phyloP scores from a whole-genome alignment of 2,888 invertebrate species.

The Acrobasis repandana region DNA sequence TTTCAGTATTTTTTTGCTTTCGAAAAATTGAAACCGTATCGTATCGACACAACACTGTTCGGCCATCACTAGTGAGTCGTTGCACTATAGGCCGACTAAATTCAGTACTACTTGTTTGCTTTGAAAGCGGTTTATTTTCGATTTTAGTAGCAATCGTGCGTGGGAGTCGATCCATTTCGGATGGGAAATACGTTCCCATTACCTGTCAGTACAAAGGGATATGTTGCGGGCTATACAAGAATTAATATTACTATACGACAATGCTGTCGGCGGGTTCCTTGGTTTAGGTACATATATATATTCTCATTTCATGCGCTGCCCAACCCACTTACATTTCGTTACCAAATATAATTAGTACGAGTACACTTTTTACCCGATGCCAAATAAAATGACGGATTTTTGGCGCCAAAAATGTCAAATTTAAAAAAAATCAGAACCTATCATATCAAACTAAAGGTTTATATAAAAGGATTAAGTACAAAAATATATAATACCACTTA shows the following conservation, averaged over 20 bases:
- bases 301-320: background rate
- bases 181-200: constrained; percentile 27
- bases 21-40: constrained; percentile 14
- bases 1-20: background rate
- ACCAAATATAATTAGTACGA: too few relatives aligned
- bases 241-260: background rate
- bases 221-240: background rate
- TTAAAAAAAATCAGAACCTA: too few relatives aligned
- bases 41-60: constrained; percentile 22
- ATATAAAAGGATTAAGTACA: too few relatives aligned
- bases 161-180: constrained; percentile 27
- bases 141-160: constrained; percentile 45
- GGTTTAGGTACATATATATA: too few relatives aligned
- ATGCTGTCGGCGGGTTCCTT: background rate
- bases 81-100: constrained; percentile 71
- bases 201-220: constrained; percentile 12
- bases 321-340: too few relatives aligned
- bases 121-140: constrained; percentile 62
- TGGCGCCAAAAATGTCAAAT: too few relatives aligned
- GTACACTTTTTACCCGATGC: too few relatives aligned
- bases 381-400: too few relatives aligned
- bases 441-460: too few relatives aligned
- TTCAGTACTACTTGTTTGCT: constrained; percentile 65
- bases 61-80: constrained; percentile 62
- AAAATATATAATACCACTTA: too few relatives aligned